phyloP scores from a whole-genome alignment of 2,797 vertebrate genomes.

The Chelonia mydas region DNA sequence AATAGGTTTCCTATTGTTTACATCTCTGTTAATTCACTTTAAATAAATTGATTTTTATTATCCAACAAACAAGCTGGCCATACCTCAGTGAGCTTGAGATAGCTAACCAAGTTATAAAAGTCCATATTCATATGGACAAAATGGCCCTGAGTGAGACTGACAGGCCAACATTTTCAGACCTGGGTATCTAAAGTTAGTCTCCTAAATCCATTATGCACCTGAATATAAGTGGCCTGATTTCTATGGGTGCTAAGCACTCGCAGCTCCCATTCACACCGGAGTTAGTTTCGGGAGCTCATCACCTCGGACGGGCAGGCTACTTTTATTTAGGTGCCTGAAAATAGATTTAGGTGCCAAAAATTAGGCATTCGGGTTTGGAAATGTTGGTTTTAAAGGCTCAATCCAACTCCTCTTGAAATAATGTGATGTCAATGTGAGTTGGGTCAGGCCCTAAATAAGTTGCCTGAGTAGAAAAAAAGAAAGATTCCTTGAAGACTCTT shows the following conservation, averaged over 20 bases:
- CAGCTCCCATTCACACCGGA: neutral
- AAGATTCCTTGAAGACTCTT: neutral
- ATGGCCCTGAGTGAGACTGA: fast-evolving
- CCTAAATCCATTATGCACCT: fast-evolving
- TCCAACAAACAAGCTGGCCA: neutral
- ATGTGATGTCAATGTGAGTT: fast-evolving
- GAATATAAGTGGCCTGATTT: neutral
- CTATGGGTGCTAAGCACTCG: neutral
- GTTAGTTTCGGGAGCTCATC: neutral
- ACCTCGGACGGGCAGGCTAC: fast-evolving
- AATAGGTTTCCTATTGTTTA: neutral
- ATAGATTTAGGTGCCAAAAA: fast-evolving
- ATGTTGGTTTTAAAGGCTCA: fast-evolving
- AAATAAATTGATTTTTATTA: neutral
- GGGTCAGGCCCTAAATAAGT: fast-evolving
- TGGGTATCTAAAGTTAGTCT: fast-evolving
- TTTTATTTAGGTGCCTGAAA: neutral
- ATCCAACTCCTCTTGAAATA: neutral
- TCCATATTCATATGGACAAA: neutral
- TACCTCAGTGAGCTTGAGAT: neutral
- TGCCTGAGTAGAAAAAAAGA: fast-evolving
- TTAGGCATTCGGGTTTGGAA: fast-evolving
- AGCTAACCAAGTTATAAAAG: neutral
- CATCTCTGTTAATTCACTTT: neutral
- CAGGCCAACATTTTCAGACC: neutral